Percentiles rank a stretch among this genome's conserved stretches.
Conservation (phyloP, 30 jellyfish, hydroid and myxozoan species). For the Sanderia malayensis region DNA sequence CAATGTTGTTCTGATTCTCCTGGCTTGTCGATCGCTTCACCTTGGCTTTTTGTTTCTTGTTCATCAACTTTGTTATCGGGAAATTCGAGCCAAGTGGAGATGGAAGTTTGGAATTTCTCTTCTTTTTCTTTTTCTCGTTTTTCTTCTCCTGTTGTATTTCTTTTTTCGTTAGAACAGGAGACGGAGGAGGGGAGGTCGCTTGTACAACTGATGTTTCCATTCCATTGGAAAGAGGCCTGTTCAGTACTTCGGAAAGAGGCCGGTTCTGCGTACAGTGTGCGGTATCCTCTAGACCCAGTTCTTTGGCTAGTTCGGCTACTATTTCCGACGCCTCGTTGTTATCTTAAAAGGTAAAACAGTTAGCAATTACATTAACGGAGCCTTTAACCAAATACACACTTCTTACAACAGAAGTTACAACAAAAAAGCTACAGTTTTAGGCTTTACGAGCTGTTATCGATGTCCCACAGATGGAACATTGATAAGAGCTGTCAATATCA, state of each 20-base stretch:
- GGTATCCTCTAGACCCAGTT: background rate
- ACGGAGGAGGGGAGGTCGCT: constrained; percentile 5
- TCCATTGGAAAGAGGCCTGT: background rate
- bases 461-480: no score
- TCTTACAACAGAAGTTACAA: no score
- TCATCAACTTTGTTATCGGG: constrained; percentile 22
- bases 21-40: constrained; percentile 20
- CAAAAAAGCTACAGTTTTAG: no score
- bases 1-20: background rate
- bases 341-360: no score
- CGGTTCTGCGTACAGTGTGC: background rate
- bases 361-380: no score
- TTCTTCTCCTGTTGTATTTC: constrained; percentile 2
- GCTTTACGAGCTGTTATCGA: no score
- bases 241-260: background rate
- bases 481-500: no score
- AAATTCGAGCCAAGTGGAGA: constrained; percentile 23
- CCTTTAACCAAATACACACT: no score
- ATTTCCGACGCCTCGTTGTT: background rate
- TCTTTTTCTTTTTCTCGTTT: constrained; percentile 15
- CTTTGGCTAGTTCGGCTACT: background rate
- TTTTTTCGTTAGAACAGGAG: constrained; percentile 4
- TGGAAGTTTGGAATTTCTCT: constrained; percentile 21
- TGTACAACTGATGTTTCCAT: background rate
- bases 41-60: constrained; percentile 2